A percentile compares a stretch with the other conserved stretches of the same genome.
Evolutionary conservation across 1,140 invertebrate species (phyloP).

Genomic region (Oryctes rhinoceros): DNA sequence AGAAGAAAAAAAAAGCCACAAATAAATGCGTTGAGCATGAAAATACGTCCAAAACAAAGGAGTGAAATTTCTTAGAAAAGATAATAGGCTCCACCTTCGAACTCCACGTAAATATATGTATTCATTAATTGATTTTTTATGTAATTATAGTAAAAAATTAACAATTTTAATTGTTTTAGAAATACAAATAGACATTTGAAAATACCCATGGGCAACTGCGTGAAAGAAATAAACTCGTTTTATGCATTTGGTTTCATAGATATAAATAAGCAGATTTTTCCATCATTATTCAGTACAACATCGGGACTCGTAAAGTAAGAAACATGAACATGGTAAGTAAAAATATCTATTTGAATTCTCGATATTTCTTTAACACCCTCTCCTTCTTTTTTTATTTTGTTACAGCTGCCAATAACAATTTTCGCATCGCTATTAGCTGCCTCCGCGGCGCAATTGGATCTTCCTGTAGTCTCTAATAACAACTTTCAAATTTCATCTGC

Average conservation of each 20-base stretch:
- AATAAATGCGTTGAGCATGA: too few species aligned
- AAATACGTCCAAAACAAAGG: neutral
- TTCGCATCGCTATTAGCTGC: neutral
- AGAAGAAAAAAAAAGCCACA: too few species aligned
- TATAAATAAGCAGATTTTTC: slow-evolving; percentile 14
- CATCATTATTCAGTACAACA: slow-evolving; percentile 11
- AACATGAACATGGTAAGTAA: slow-evolving; percentile 7
- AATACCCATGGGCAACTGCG: neutral
- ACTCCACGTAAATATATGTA: neutral
- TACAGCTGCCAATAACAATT: neutral
- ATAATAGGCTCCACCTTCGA: neutral
- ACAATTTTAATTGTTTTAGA: neutral
- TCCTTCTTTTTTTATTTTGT: neutral
- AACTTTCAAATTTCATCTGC: neutral
- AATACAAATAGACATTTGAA: slow-evolving; percentile 13
- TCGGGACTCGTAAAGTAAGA: neutral
- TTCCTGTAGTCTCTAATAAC: neutral
- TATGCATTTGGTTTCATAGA: neutral
- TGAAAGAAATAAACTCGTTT: slow-evolving; percentile 4
- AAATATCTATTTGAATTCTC: neutral
- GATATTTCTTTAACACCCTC: neutral
- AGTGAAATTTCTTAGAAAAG: slow-evolving; percentile 29
- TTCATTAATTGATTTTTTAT: slow-evolving; percentile 31
- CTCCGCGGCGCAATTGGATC: neutral
- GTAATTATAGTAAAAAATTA: neutral